Base-by-base conservation (phyloP, 2,113 vertebrate species). In the Nothobranchius kuhntae region DNA sequence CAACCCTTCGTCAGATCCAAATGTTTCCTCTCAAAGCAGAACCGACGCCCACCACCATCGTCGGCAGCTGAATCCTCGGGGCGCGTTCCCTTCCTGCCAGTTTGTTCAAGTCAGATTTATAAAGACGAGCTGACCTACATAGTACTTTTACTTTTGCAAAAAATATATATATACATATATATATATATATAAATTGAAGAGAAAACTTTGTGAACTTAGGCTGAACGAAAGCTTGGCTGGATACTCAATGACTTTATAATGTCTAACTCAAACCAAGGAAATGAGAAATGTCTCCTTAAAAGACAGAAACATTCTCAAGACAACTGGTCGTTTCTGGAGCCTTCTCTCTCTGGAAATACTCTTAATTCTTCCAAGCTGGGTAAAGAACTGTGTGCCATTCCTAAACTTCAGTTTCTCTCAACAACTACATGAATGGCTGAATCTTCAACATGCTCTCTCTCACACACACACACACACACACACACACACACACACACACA, bases 111-210 rank as follows among this genome's bases (percentile, higher is more conserved):
- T 85, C 69, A 7, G 84, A 61, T 82, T 85, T 87, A 83, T 87
- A 87, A 87, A 89, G 86, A 86, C 59, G 52, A 65, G 86, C 83
- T 91, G 90, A 89, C 90, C 90, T 89, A 91, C 86, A 91, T 90
- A 89, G 61, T 79, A 73, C 81, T 84, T 81, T 65, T 63, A 84
- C 76, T 85, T 86, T 73, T 61, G 35, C 21, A 63, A 65, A 60
- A 17, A 47, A 15, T 9, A 17, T 3, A 17, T 9, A 47, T 21
- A 21, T 21, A 47, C 1, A 2, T 48, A 5, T 38, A 38, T 38
- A 40, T 40, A 40, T 40, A 40, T 6, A 40, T 40, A 40, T 40
- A 40, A 2, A 58, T 15, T 47, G 38, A n/a, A 48, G 38, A 9
- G 56, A n/a, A 74, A 87, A 89, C 86, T 91, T 86, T 21, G 61